These are phyloP conservation scores for Ophion obscuratus DNA, from an alignment of 2,888 invertebrate species.

Conservation along the genomic window DNA sequence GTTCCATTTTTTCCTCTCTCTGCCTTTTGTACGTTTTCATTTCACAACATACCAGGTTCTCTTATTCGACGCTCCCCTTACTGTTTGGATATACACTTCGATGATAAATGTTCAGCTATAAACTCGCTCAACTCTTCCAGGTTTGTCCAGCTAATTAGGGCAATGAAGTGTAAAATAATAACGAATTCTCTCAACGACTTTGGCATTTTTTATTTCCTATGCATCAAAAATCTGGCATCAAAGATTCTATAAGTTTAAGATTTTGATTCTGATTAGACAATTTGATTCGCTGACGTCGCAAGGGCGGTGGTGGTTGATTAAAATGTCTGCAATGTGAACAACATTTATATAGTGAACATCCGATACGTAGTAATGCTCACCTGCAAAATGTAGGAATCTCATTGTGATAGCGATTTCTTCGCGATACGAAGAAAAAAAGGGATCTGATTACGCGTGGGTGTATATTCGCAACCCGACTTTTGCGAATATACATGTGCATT, in stretches of 20 bases:
- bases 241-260: too few relatives aligned
- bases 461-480: background rate
- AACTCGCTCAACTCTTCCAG: background rate
- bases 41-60: constrained; percentile 15
- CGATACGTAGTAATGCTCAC: too few relatives aligned
- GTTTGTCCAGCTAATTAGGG: background rate
- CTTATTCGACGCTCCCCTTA: constrained; percentile 11
- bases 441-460: constrained; percentile 49
- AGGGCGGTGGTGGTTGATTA: too few relatives aligned
- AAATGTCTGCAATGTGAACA: too few relatives aligned
- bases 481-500: background rate
- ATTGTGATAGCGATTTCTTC: constrained; percentile 35
- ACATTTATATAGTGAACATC: too few relatives aligned
- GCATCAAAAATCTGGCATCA: too few relatives aligned
- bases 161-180: background rate
- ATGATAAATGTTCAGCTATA: constrained; percentile 27
- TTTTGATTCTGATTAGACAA: too few relatives aligned
- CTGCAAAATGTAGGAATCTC: constrained; percentile 29
- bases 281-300: too few relatives aligned
- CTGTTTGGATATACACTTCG: constrained; percentile 13
- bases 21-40: constrained; percentile 48
- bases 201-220: too few relatives aligned
- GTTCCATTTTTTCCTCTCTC: constrained; percentile 57
- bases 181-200: too few relatives aligned
- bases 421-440: constrained; percentile 44